phyloP scores from a whole-genome alignment of 2,113 vertebrate genomes.

The Prunella himalayana region DNA sequence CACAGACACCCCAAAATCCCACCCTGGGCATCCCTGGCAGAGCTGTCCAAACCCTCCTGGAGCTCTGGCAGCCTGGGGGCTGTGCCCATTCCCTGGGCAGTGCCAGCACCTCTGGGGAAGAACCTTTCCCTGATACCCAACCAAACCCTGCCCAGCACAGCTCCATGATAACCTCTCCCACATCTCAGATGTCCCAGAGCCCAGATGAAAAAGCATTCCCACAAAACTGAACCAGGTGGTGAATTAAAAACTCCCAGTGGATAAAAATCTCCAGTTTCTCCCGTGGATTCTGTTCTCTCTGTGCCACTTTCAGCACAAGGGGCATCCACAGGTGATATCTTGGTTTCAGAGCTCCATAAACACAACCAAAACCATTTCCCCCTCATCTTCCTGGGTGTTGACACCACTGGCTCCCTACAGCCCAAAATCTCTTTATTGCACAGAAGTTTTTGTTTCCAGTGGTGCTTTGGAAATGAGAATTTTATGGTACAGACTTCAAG shows the following conservation, averaged over 20 bases:
- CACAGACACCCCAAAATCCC: background rate
- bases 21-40: background rate
- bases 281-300: background rate
- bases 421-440: background rate
- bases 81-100: background rate
- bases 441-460: background rate
- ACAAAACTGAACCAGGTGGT: background rate
- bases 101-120: background rate
- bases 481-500: background rate
- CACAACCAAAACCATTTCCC: background rate
- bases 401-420: background rate
- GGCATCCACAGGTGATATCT: fast-evolving
- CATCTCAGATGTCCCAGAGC: background rate
- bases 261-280: background rate
- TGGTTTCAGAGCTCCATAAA: background rate
- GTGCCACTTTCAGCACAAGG: background rate
- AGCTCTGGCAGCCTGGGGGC: background rate
- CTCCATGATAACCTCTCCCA: background rate
- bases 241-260: background rate
- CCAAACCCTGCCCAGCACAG: fast-evolving
- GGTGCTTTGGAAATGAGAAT: background rate
- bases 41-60: fast-evolving
- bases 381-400: background rate
- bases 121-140: fast-evolving
- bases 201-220: background rate